Evolutionary conservation across 2,888 invertebrate genomes (phyloP).

Genomic region (Gymnosoma rotundatum): DNA sequence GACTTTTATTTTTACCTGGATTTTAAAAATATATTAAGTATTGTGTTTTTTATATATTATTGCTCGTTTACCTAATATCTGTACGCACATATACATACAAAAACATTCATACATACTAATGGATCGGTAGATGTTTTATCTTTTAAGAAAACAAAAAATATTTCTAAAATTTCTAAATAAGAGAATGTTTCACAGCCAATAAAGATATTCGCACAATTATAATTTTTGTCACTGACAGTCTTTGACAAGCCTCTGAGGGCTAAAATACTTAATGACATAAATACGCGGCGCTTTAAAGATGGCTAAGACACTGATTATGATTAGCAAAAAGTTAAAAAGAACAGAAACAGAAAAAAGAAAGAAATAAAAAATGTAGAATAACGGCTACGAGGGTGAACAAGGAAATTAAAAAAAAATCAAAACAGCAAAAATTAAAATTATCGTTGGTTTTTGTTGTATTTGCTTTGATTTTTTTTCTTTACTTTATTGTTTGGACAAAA

Average conservation of each 20-base stretch:
- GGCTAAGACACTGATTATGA: conserved; percentile 5
- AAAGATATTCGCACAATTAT: conserved; percentile 39
- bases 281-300: conserved; percentile 5
- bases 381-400: no score
- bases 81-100: no score
- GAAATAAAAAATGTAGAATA: not conserved
- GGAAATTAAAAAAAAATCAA: no score
- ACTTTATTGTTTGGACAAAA: no score
- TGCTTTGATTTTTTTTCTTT: no score
- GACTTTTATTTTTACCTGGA: no score
- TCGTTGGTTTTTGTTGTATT: no score
- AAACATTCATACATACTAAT: not conserved
- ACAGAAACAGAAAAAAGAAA: not conserved
- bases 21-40: no score
- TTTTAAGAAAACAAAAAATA: conserved; percentile 1
- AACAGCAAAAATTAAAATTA: no score
- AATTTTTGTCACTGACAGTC: not conserved
- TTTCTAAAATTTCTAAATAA: not conserved
- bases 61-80: no score
- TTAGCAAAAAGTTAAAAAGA: not conserved
- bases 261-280: conserved; percentile 32
- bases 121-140: conserved; percentile 40
- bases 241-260: not conserved
- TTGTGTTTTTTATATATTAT: no score
- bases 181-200: conserved; percentile 19